Conservation (phyloP, 2,888 invertebrate genomes). For the Celastrina argiolus region DNA sequence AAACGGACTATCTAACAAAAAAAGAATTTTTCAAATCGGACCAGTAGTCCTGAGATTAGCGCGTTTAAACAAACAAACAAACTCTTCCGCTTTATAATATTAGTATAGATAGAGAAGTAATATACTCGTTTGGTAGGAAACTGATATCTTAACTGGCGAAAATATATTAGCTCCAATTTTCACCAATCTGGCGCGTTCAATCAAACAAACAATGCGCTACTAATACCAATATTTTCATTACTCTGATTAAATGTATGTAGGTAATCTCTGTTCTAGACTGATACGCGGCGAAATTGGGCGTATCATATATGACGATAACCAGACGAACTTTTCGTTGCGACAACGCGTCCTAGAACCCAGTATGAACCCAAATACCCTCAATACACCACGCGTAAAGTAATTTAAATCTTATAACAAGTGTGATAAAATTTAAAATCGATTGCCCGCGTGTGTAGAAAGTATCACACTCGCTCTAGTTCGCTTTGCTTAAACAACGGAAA, state of each 20-base stretch:
- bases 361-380: constrained; percentile 67
- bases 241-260: not conserved
- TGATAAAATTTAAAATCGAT: constrained; percentile 37
- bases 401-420: constrained; percentile 28
- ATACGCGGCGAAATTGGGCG: constrained; percentile 39
- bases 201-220: no score
- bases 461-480: constrained; percentile 25
- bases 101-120: no score
- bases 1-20: no score
- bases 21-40: no score
- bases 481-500: constrained; percentile 25
- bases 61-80: no score
- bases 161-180: no score
- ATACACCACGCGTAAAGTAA: constrained; percentile 36
- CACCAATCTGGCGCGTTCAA: no score
- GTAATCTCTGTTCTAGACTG: constrained; percentile 37
- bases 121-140: no score
- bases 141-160: no score
- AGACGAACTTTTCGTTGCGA: constrained; percentile 49
- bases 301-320: constrained; percentile 51
- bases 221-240: not conserved
- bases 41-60: no score
- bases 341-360: constrained; percentile 68
- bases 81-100: no score
- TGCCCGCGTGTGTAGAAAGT: constrained; percentile 18